Conservation (phyloP, 1,140 invertebrate species). For the Asobara japonica region DNA sequence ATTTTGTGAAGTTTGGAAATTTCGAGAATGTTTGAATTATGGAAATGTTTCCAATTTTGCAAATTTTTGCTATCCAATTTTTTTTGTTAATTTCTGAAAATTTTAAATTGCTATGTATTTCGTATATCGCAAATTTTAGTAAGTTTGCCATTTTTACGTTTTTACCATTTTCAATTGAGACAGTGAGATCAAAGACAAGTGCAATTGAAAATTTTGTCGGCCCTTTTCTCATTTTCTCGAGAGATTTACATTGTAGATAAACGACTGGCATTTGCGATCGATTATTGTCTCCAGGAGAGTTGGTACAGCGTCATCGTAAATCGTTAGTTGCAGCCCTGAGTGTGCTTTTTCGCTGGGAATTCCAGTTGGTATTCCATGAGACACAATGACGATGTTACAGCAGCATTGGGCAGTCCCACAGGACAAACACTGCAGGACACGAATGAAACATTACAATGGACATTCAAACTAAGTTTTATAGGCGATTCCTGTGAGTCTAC, state of each 20-base stretch:
- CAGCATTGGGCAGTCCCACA: background rate
- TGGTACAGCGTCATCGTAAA: constrained; percentile 38
- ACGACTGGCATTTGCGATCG: constrained; percentile 23
- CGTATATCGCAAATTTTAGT: too few species aligned
- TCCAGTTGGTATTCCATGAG: constrained; percentile 13
- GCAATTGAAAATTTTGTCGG: constrained; percentile 5
- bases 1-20: too few species aligned
- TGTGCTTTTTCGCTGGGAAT: constrained; percentile 15
- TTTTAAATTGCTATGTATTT: too few species aligned
- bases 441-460: constrained; percentile 15
- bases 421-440: constrained; percentile 13
- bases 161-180: too few species aligned
- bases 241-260: constrained; percentile 3
- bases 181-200: background rate
- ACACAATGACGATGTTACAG: constrained; percentile 13
- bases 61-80: background rate
- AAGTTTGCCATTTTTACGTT: too few species aligned
- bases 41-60: background rate
- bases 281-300: constrained; percentile 21
- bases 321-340: constrained; percentile 14
- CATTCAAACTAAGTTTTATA: constrained; percentile 8
- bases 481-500: constrained; percentile 1
- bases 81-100: background rate
- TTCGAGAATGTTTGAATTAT: background rate
- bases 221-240: background rate